Evolutionary conservation across 2,113 vertebrate species (phyloP).

Genomic region (Todiramphus chloris): DNA sequence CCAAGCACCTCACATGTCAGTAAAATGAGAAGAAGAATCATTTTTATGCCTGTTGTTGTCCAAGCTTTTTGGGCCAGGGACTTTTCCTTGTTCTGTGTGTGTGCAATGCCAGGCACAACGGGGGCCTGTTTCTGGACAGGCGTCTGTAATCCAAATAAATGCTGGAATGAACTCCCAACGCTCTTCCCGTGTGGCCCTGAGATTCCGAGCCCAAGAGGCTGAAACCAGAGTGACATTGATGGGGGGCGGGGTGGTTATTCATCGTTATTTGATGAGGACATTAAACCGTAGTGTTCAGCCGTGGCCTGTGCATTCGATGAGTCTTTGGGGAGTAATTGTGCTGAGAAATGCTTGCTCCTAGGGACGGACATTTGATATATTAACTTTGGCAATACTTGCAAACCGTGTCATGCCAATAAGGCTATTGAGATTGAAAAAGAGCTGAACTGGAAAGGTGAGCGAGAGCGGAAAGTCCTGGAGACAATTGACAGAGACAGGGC

Average conservation of each 20-base stretch:
- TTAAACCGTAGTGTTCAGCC: neutral
- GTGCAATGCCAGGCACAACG: neutral
- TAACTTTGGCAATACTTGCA: slow-evolving; percentile 54
- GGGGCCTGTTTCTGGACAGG: neutral
- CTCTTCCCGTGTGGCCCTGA: neutral
- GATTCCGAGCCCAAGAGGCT: neutral
- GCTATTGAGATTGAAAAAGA: slow-evolving; percentile 32
- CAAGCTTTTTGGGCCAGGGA: neutral
- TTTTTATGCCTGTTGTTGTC: neutral
- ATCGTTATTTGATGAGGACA: slow-evolving; percentile 23
- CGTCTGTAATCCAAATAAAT: neutral
- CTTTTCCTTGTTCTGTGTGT: neutral
- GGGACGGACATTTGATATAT: slow-evolving; percentile 34
- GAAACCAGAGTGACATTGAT: neutral
- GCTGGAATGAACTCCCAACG: neutral
- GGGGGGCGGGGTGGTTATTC: neutral
- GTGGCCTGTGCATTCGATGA: neutral
- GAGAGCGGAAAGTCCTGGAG: neutral
- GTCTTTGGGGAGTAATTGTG: slow-evolving; percentile 40
- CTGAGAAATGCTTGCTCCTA: neutral
- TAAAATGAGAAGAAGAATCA: neutral
- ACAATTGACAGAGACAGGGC: slow-evolving; percentile 47
- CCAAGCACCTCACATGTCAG: neutral
- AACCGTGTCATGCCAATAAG: slow-evolving; percentile 50
- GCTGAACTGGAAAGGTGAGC: slow-evolving; percentile 36